Evolutionary conservation across 2,797 vertebrate species (phyloP), one percentile per base, ranked within the genome.

Genomic region (Alfaro cultratus): DNA sequence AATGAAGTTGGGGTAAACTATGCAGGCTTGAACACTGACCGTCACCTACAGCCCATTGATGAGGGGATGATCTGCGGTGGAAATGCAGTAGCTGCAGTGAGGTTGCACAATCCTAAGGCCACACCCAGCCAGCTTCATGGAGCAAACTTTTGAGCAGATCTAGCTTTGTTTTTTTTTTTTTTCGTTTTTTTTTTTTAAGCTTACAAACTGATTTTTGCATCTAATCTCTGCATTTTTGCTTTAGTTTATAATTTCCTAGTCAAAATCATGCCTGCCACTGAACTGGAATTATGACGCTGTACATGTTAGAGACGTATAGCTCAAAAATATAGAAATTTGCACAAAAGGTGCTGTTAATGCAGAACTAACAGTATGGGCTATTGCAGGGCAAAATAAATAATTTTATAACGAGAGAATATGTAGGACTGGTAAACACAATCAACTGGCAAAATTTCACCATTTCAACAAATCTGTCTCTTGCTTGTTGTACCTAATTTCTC

Each of bases 11-110:
- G 46, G 78, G 75, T 73, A 39, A 46, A 87, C 77, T 21, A 74
- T 83, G 83, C 76, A 81, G 53, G 77, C 80, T 76, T 79, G 77
- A 83, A 57, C 84, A 87, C 92, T 85, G 89, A 88, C 86, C 74
- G 83, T 79, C 91, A 84, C 89, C 91, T 93, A 92, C 80, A 87
- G 83, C 79, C 88, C 73, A 83, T 87, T 85, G 85, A 83, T 86
- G 86, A 80, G 72, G 85, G 87, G 85, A 84, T 89, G 91, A 90
- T 88, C 93, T 92, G 91, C 83, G 88, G 92, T 91, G 88, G 79
- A 88, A 91, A 89, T 91, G 91, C 90, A 78, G 92, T 85, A 90
- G 90, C 93, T 93, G 94, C 94, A 95, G 89, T 92, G 92, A 94
- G 92, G 87, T 92, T 93, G 93, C 93, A 88, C 87, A 89, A 94